phyloP scores from a whole-genome alignment of 2,888 invertebrate species.

The Ennomos fuscantarius region DNA sequence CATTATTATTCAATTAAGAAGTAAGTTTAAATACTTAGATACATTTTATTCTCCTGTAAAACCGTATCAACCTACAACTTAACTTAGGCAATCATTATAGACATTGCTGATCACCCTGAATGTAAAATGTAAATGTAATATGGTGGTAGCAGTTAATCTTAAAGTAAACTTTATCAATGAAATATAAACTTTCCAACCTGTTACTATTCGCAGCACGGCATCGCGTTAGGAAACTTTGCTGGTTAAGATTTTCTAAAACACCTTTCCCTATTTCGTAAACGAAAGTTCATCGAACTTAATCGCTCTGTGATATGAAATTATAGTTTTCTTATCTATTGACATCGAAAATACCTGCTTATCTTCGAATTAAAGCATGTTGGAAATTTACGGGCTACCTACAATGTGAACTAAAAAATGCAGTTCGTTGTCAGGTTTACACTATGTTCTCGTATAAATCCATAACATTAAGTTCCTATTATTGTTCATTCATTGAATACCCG shows the following conservation, averaged over 20 bases:
- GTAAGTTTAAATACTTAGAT: too few species aligned
- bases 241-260: conserved; percentile 53
- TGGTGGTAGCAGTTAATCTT: too few species aligned
- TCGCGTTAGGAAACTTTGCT: conserved; percentile 50
- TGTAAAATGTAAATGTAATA: too few species aligned
- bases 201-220: conserved; percentile 41
- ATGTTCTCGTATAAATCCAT: conserved; percentile 1
- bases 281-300: conserved; percentile 78
- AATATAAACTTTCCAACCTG: conserved; percentile 39
- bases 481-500: too few species aligned
- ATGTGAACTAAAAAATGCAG: too few species aligned
- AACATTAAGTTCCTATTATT: background rate
- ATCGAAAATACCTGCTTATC: conserved; percentile 64
- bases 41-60: too few species aligned
- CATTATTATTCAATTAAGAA: too few species aligned
- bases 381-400: too few species aligned
- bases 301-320: conserved; percentile 40
- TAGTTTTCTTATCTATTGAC: conserved; percentile 65
- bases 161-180: conserved; percentile 8
- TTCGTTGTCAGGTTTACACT: conserved; percentile 1
- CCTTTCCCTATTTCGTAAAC: conserved; percentile 71
- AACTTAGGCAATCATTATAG: background rate
- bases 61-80: too few species aligned
- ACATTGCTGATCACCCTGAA: background rate
- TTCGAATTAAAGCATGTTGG: background rate